A percentile compares a stretch with the other conserved stretches of the same genome.
These are phyloP conservation scores for Heliconius charithonia DNA, from an alignment of 2,888 invertebrate genomes.

Conservation along the genomic window DNA sequence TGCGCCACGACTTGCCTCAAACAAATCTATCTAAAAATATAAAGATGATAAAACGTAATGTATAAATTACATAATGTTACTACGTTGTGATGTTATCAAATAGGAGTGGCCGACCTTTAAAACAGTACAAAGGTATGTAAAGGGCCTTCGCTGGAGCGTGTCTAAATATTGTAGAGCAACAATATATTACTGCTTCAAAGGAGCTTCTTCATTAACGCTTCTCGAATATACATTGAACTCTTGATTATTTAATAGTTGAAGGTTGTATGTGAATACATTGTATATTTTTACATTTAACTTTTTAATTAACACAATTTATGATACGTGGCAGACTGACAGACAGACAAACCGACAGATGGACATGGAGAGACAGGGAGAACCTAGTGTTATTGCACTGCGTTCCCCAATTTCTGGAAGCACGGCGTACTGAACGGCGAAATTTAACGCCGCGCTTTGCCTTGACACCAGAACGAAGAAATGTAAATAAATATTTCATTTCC, in stretches of 20 bases:
- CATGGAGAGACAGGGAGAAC: too few relatives aligned
- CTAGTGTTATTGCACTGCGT: too few relatives aligned
- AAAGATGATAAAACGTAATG: background rate
- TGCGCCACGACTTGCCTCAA: too few relatives aligned
- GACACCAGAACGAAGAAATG: too few relatives aligned
- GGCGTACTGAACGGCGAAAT: too few relatives aligned
- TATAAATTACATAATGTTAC: background rate
- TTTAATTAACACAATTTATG: too few relatives aligned
- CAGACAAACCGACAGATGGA: too few relatives aligned
- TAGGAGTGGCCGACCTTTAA: conserved; percentile 43
- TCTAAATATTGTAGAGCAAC: conserved; percentile 34
- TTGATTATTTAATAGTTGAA: background rate
- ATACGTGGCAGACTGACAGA: too few relatives aligned
- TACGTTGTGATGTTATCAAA: conserved; percentile 36
- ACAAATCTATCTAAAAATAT: too few relatives aligned
- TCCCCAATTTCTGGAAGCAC: too few relatives aligned
- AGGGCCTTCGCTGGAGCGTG: conserved; percentile 33
- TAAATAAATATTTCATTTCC: too few relatives aligned
- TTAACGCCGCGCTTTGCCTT: too few relatives aligned
- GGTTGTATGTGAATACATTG: background rate
- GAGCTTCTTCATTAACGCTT: conserved; percentile 8
- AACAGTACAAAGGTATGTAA: conserved; percentile 37
- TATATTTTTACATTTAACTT: background rate
- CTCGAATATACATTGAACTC: conserved; percentile 10
- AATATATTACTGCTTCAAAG: conserved; percentile 11